Percentiles rank a stretch among this genome's conserved stretches.
phyloP scores from a whole-genome alignment of 2,888 invertebrate species.

The Microplitis manilae region DNA sequence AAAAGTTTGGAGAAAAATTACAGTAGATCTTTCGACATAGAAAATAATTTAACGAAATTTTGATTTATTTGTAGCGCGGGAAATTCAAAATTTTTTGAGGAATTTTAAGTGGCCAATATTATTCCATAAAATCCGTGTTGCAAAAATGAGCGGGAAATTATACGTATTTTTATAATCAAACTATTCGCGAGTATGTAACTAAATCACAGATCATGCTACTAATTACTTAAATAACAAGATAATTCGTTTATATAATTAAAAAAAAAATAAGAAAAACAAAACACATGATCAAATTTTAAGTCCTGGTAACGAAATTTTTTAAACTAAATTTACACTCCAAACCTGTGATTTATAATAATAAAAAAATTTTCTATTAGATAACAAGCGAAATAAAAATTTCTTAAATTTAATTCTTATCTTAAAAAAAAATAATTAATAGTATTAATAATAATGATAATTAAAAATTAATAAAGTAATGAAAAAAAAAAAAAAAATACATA shows the following conservation, averaged over 20 bases:
- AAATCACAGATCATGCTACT: slow-evolving; percentile 72
- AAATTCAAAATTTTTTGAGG: too few relatives aligned
- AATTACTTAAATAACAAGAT: slow-evolving; percentile 65
- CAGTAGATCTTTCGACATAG: too few relatives aligned
- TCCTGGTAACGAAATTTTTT: neutral
- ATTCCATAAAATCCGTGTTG: slow-evolving; percentile 15
- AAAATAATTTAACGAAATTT: neutral
- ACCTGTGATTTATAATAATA: slow-evolving; percentile 1
- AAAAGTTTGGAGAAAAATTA: too few relatives aligned
- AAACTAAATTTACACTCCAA: neutral
- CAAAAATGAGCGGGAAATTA: slow-evolving; percentile 24
- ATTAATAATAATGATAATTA: neutral
- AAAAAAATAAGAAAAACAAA: slow-evolving; percentile 33
- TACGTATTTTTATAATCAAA: slow-evolving; percentile 52
- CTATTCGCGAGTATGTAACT: slow-evolving; percentile 69
- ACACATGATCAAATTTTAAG: slow-evolving; percentile 26
- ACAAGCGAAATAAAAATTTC: slow-evolving; percentile 17
- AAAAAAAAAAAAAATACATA: neutral
- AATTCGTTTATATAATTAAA: slow-evolving; percentile 33
- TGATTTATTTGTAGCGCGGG: neutral
- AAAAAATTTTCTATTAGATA: neutral
- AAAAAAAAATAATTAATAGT: neutral
- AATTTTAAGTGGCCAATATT: neutral
- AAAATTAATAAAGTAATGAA: neutral
- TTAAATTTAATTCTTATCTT: neutral